A percentile compares a stretch with the other conserved stretches of the same genome.
These are phyloP conservation scores for Struthidea cinerea DNA, from an alignment of 2,113 vertebrate genomes.

Conservation along the genomic window DNA sequence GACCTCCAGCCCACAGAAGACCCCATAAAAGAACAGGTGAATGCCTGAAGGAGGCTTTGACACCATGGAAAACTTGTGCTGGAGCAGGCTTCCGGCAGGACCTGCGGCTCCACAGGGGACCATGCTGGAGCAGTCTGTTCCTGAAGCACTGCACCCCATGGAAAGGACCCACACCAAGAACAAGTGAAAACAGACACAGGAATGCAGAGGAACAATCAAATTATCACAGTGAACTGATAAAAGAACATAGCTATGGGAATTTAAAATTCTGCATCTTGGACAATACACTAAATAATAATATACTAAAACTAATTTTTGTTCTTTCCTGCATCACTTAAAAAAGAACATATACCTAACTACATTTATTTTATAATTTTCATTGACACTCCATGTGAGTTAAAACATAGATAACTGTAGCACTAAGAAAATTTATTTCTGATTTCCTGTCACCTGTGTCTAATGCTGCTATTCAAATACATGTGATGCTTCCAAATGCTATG, in stretches of 20 bases:
- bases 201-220: neutral
- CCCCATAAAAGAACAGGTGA: neutral
- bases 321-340: neutral
- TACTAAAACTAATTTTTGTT: neutral
- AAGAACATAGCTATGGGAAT: neutral
- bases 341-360: neutral
- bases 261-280: neutral
- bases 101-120: neutral
- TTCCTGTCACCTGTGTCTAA: neutral
- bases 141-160: neutral
- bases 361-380: neutral
- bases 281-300: neutral
- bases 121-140: neutral
- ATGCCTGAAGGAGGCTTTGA: neutral
- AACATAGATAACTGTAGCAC: neutral
- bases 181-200: neutral
- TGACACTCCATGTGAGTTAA: neutral
- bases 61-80: neutral
- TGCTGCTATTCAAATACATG: neutral
- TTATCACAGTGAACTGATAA: neutral
- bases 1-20: accelerated
- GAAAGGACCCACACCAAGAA: neutral
- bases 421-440: neutral
- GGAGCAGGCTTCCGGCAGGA: neutral
- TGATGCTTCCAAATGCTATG: neutral